Conservation (phyloP, 2,888 invertebrate genomes). For the Ennomos erosarius region DNA sequence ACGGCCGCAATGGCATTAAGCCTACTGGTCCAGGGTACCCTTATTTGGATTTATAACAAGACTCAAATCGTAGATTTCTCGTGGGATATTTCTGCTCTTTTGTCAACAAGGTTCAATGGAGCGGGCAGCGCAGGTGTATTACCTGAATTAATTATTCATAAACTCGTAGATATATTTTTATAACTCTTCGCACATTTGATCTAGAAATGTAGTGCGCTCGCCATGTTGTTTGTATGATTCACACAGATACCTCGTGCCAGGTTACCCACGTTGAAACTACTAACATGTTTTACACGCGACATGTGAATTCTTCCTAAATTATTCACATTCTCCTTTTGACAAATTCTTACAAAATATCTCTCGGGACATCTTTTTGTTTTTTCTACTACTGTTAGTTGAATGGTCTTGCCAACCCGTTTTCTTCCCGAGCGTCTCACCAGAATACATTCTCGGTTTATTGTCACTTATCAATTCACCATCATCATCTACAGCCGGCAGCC, state of each 20-base stretch:
- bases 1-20: slow-evolving; percentile 52
- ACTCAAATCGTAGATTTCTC: slow-evolving; percentile 57
- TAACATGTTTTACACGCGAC: slow-evolving; percentile 51
- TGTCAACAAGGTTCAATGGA: slow-evolving; percentile 40
- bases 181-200: slow-evolving; percentile 31
- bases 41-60: slow-evolving; percentile 61
- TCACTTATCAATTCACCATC: too few species aligned
- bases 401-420: slow-evolving; percentile 14
- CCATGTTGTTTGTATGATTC: slow-evolving; percentile 55
- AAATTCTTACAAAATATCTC: slow-evolving; percentile 34
- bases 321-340: slow-evolving; percentile 48
- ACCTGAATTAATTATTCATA: slow-evolving; percentile 38
- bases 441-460: slow-evolving; percentile 42
- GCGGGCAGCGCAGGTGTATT: slow-evolving; percentile 43
- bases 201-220: slow-evolving; percentile 38
- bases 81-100: slow-evolving; percentile 60
- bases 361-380: slow-evolving; percentile 29
- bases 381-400: slow-evolving; percentile 8
- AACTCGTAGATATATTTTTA: slow-evolving; percentile 34
- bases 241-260: slow-evolving; percentile 61
- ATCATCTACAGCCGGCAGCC: too few species aligned
- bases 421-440: slow-evolving; percentile 16
- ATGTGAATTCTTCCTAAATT: slow-evolving; percentile 54
- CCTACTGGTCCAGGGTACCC: slow-evolving; percentile 59
- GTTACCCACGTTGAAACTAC: slow-evolving; percentile 58